These are phyloP conservation scores for Theonella swinhoei DNA, from an alignment of 37 sponge, comb jelly and placozoan species.

Conservation along the genomic window DNA sequence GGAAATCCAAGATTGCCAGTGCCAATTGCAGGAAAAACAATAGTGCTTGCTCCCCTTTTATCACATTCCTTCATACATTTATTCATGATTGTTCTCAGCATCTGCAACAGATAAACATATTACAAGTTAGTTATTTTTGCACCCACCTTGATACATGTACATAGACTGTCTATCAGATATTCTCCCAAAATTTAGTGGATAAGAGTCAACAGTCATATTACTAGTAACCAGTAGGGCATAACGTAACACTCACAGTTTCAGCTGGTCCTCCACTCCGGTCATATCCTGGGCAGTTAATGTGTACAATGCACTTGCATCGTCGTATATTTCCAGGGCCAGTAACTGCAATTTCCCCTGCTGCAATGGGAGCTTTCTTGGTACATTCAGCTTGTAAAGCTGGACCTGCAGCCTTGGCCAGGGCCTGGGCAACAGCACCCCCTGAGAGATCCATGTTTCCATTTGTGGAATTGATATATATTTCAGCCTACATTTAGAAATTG, in stretches of 20 bases:
- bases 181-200: no score
- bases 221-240: not conserved
- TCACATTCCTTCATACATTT: conserved; percentile 43
- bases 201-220: no score
- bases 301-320: conserved; percentile 47
- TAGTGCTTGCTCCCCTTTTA: conserved; percentile 1
- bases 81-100: conserved; percentile 15
- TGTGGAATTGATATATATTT: conserved; percentile 72
- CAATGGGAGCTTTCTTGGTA: conserved; percentile 26
- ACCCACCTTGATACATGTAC: no score
- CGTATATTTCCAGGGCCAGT: conserved; percentile 44
- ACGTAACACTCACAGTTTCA: conserved; percentile 33
- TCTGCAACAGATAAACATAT: conserved; percentile 8
- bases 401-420: conserved; percentile 57
- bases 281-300: conserved; percentile 45
- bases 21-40: conserved; percentile 74
- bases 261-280: conserved; percentile 21
- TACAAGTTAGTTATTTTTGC: not conserved
- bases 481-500: conserved; percentile 43
- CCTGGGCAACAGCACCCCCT: conserved; percentile 40
- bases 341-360: conserved; percentile 45
- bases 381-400: conserved; percentile 58
- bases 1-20: conserved; percentile 60
- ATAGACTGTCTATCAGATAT: no score
- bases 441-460: conserved; percentile 35